Percentiles rank a stretch among this genome's conserved stretches.
Conservation (phyloP, 2,888 invertebrate species). For the Mythimna albipuncta region DNA sequence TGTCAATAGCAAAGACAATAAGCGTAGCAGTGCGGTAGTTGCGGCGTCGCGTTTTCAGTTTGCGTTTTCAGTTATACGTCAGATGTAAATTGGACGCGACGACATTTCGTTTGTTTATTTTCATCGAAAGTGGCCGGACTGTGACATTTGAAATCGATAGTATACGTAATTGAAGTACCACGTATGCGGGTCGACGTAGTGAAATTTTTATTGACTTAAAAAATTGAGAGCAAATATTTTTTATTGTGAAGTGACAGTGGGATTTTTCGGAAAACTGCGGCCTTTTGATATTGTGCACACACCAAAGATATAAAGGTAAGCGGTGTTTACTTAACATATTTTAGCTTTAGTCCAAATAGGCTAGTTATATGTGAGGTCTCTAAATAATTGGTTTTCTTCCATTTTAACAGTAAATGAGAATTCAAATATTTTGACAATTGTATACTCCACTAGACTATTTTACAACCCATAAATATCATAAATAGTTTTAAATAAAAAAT, state of each 20-base stretch:
- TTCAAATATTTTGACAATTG: conserved; percentile 11
- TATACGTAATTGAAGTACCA: conserved; percentile 76
- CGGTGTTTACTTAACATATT: conserved; percentile 65
- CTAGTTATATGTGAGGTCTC: conserved; percentile 43
- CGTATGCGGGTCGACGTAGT: conserved; percentile 74
- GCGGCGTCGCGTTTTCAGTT: conserved; percentile 78
- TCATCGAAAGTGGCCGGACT: conserved; percentile 85
- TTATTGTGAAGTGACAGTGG: conserved; percentile 86
- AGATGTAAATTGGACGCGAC: conserved; percentile 76
- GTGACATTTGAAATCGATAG: conserved; percentile 86
- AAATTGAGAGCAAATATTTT: conserved; percentile 67
- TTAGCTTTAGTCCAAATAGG: conserved; percentile 44
- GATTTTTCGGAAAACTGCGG: conserved; percentile 75
- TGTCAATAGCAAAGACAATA: conserved; percentile 70
- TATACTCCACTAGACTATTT: not conserved
- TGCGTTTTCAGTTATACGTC: conserved; percentile 82
- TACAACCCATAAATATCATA: not conserved
- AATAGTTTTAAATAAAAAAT: not conserved
- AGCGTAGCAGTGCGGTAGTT: conserved; percentile 71
- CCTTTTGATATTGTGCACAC: conserved; percentile 70
- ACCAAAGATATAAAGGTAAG: conserved; percentile 88
- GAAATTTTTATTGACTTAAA: conserved; percentile 77
- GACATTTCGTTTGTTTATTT: conserved; percentile 78
- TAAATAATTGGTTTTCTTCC: conserved; percentile 38
- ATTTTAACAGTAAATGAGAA: conserved; percentile 34